Evolutionary conservation across 2,113 vertebrate genomes (phyloP).

Genomic region (Phalacrocorax aristotelis): DNA sequence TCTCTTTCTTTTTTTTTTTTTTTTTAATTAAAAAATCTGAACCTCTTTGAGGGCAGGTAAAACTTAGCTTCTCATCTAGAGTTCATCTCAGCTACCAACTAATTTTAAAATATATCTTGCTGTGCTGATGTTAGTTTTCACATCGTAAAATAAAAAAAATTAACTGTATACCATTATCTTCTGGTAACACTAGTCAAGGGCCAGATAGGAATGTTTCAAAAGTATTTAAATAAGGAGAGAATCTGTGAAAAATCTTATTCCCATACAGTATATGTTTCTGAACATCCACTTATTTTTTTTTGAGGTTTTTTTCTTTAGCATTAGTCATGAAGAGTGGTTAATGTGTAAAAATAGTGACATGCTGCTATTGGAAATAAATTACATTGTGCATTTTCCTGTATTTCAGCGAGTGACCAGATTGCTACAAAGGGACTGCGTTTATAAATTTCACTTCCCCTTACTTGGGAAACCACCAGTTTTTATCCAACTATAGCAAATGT

Average conservation of each 20-base stretch:
- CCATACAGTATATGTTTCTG: neutral
- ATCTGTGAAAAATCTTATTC: neutral
- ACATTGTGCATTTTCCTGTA: conserved; percentile 1
- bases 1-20: too few species aligned
- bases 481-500: neutral
- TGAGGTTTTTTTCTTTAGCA: neutral
- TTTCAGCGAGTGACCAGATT: neutral
- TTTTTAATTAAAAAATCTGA: neutral
- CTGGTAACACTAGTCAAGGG: neutral
- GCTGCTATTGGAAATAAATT: neutral
- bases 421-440: neutral
- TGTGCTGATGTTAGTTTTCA: neutral
- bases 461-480: neutral
- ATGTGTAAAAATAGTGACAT: neutral
- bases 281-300: neutral
- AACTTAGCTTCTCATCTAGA: neutral
- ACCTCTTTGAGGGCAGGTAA: neutral
- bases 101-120: neutral
- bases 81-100: neutral
- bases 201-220: neutral
- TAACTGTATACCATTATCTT: neutral
- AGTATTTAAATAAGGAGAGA: neutral
- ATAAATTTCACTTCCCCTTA: conserved; percentile 27
- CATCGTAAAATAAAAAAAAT: neutral
- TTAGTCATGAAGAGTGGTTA: neutral